These are phyloP conservation scores for Muscicapa striata DNA, from an alignment of 2,797 vertebrate genomes.

Conservation along the genomic window DNA sequence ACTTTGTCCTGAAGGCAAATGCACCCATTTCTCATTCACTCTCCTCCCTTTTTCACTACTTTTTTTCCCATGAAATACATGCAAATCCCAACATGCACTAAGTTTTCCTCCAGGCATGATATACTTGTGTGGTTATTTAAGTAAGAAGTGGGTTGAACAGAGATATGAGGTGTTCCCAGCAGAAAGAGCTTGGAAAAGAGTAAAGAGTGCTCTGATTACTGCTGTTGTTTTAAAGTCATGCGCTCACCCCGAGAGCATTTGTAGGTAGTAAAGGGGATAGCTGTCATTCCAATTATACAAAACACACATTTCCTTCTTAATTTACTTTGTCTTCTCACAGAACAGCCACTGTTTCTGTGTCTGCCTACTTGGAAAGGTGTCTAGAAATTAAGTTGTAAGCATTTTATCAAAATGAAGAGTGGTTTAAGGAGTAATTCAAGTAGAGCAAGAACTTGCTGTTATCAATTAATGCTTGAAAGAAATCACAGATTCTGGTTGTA, in stretches of 20 bases:
- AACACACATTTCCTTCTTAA: background rate
- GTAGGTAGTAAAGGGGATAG: background rate
- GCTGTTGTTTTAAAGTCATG: background rate
- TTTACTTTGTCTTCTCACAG: background rate
- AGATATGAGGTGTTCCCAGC: background rate
- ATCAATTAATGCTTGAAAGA: background rate
- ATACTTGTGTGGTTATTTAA: constrained; percentile 52
- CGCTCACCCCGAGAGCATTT: background rate
- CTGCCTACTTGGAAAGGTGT: background rate
- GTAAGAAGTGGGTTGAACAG: constrained; percentile 29
- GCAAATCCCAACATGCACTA: constrained; percentile 69
- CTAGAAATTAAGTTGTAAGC: background rate
- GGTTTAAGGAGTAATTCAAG: constrained; percentile 3
- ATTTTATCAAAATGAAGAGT: background rate
- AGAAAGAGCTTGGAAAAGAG: background rate
- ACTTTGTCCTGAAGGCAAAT: constrained; percentile 64
- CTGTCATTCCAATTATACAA: background rate
- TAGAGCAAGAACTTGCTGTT: background rate
- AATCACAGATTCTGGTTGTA: background rate
- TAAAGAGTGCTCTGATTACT: background rate
- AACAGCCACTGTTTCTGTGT: background rate
- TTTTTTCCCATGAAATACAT: constrained; percentile 64
- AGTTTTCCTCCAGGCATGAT: constrained; percentile 63
- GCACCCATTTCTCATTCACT: constrained; percentile 36
- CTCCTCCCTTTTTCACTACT: constrained; percentile 62